Conservation (phyloP, 1,140 invertebrate species). For the Brachionus sp. region DNA sequence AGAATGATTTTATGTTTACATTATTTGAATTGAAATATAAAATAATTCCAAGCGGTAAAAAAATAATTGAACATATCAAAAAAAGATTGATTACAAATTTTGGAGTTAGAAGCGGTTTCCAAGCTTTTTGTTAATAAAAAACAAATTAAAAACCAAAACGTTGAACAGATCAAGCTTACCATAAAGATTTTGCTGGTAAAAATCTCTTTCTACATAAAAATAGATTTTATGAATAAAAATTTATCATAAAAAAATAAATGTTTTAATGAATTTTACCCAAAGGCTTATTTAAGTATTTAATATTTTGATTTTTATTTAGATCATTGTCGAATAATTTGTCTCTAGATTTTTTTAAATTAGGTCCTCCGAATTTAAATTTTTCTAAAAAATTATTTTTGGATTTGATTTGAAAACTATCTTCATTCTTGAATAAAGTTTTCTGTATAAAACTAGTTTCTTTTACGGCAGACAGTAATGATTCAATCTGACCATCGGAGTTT, state of each 20-base stretch:
- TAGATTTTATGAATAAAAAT: not conserved
- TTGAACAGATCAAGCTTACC: not conserved
- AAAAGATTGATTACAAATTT: conserved; percentile 92
- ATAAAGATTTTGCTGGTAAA: not conserved
- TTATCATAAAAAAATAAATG: not conserved
- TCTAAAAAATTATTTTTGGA: not conserved
- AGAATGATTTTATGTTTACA: conserved; percentile 60
- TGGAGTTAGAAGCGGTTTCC: conserved; percentile 97
- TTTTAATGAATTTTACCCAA: not conserved
- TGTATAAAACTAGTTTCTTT: not conserved
- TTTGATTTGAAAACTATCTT: not conserved
- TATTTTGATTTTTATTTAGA: not conserved
- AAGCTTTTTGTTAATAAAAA: conserved; percentile 63
- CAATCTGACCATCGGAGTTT: not conserved
- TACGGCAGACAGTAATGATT: not conserved
- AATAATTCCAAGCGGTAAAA: conserved; percentile 90
- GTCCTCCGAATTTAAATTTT: not conserved
- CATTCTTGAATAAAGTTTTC: not conserved
- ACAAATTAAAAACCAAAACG: not conserved
- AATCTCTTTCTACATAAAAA: not conserved
- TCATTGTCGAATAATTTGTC: not conserved
- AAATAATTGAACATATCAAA: conserved; percentile 90
- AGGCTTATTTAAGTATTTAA: not conserved
- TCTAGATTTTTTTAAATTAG: not conserved
- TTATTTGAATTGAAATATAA: conserved; percentile 51